Base-by-base conservation (phyloP, 2,113 vertebrate genomes). In the Anguilla rostrata region DNA sequence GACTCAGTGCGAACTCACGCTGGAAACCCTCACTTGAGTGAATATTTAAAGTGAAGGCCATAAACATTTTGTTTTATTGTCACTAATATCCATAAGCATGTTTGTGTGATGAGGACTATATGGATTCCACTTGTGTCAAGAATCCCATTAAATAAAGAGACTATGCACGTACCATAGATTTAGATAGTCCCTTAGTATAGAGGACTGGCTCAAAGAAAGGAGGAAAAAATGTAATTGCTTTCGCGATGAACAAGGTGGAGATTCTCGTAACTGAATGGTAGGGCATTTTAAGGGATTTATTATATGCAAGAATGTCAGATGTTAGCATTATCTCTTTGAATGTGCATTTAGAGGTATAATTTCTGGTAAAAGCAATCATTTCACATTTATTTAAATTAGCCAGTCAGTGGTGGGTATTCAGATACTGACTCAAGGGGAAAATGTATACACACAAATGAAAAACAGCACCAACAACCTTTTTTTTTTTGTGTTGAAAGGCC, bases 121-220 rank as follows among this genome's bases (percentile, higher is more conserved):
- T 96, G 95, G 95, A 96, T 95, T 94, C 94, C 95, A 96, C 95
- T 95, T 90, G 92, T 94, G 94, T 94, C 93, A 93, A 92, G 92
- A 94, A 93, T 93, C n/a, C 94, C 92, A 95, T 95, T 95, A 95
- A 88, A 90, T 92, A 91, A 89, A 8, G 92, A 94, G 95, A 94
- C 92, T 93, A 53, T 53, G 49, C 12, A 14, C 49, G 12, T 53
- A 53, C 49, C 7, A 53, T 53, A 53, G 49, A 11, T 53, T 53
- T 53, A 53, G 8, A 53, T 53, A 53, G 49, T 53, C 11, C 49
- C 49, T 93, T 90, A 92, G 92, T 92, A 93, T 90, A 88, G 91
- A 86, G 78, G 85, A 91, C 90, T 90, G 87, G 89, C 89, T 93
- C 91, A 93, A 5, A 93, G 60, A 90, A 92, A 88, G 90, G 90